Percentiles rank a stretch among this genome's conserved stretches.
Conservation (phyloP, 2,888 invertebrate species). For the Cerceris ruficornis region DNA sequence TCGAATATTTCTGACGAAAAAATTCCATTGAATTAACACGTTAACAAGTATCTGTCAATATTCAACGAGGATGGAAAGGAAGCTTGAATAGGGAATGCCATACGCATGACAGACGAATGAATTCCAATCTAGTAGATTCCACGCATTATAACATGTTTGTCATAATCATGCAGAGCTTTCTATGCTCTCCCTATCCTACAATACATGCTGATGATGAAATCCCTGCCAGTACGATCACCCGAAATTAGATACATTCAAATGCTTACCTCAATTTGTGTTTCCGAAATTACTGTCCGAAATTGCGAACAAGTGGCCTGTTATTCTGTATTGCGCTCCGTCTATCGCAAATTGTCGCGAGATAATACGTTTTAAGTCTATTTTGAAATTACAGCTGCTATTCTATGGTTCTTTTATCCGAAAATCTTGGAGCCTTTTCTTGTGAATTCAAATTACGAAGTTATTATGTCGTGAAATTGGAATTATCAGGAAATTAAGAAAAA, state of each 20-base stretch:
- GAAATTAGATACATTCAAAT: conserved; percentile 61
- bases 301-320: conserved; percentile 49
- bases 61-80: conserved; percentile 3
- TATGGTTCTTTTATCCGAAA: no score
- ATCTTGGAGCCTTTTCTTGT: no score
- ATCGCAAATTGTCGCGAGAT: conserved; percentile 11
- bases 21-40: no score
- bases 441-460: no score
- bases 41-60: conserved; percentile 2
- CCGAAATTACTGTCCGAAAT: conserved; percentile 53
- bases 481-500: no score
- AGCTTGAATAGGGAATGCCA: conserved; percentile 11
- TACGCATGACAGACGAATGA: conserved; percentile 56
- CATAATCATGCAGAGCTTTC: conserved; percentile 64
- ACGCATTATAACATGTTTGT: conserved; percentile 63
- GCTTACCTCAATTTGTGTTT: conserved; percentile 56
- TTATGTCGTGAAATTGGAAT: no score
- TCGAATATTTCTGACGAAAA: no score
- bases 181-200: conserved; percentile 44
- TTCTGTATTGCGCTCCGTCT: conserved; percentile 14
- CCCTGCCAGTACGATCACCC: conserved; percentile 48
- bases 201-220: conserved; percentile 62
- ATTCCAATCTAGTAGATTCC: conserved; percentile 60
- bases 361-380: background rate
- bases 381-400: no score